A percentile compares a stretch with the other conserved stretches of the same genome.
These are phyloP conservation scores for Limnodromus scolopaceus DNA, from an alignment of 2,797 vertebrate species.

Conservation along the genomic window DNA sequence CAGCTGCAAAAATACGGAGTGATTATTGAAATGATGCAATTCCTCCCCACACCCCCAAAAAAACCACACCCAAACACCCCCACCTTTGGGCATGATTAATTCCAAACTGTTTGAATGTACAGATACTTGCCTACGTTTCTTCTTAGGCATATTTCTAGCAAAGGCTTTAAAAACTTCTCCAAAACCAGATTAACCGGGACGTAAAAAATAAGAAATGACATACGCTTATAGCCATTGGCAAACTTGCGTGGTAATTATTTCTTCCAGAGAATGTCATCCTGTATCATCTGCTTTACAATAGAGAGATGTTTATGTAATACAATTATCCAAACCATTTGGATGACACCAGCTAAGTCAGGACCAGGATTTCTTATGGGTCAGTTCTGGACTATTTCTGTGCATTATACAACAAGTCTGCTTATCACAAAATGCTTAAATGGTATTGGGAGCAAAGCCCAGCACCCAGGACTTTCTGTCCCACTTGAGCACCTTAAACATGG, in stretches of 20 bases:
- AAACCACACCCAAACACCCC: no score
- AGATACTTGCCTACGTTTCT: not conserved
- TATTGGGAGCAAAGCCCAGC: not conserved
- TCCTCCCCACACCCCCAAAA: fast-evolving
- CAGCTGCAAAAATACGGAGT: not conserved
- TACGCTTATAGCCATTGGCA: constrained; percentile 7
- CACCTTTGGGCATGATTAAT: not conserved
- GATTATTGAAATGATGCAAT: not conserved
- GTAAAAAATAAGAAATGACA: not conserved
- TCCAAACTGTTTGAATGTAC: not conserved
- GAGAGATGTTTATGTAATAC: constrained; percentile 17
- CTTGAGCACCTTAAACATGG: not conserved
- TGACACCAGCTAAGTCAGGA: not conserved
- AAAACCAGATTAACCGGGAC: not conserved
- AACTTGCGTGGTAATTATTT: constrained; percentile 1
- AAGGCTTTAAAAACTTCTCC: not conserved
- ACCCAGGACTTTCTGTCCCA: not conserved
- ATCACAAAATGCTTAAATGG: not conserved
- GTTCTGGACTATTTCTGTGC: not conserved
- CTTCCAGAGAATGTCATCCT: constrained; percentile 11
- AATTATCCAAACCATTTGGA: constrained; percentile 18
- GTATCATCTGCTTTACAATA: not conserved
- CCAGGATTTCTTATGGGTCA: constrained; percentile 7
- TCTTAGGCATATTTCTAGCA: not conserved
- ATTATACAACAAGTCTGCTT: not conserved